phyloP scores from a whole-genome alignment of 2,797 vertebrate species.

The Lutjanus argentimaculatus region DNA sequence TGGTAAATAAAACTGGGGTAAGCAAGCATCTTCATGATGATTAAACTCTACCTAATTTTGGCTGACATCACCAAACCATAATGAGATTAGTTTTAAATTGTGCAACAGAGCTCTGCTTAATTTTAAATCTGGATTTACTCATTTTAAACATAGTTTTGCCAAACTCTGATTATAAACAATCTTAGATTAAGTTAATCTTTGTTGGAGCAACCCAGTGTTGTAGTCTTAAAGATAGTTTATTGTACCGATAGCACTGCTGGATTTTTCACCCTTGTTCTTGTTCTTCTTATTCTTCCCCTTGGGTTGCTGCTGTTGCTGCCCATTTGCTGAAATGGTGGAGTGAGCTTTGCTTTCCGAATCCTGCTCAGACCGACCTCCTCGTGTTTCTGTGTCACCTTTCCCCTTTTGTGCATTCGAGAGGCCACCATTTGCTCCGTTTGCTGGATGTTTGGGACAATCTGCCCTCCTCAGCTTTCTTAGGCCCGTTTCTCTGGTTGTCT shows the following conservation, averaged over 20 bases:
- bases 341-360: conserved; percentile 80
- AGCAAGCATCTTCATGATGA: no score
- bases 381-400: conserved; percentile 79
- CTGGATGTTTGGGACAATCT: conserved; percentile 72
- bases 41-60: no score
- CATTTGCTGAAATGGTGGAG: conserved; percentile 72
- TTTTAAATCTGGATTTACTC: no score
- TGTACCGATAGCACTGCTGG: conserved; percentile 91
- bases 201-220: no score
- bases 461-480: conserved; percentile 82
- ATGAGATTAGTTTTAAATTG: no score
- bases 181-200: no score
- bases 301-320: conserved; percentile 89
- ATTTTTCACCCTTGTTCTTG: conserved; percentile 95
- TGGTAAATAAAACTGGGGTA: no score
- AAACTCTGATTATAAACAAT: no score
- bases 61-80: no score
- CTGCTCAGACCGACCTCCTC: conserved; percentile 77
- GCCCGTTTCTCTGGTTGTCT: conserved; percentile 78
- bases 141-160: no score
- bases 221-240: neutral
- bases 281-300: conserved; percentile 95
- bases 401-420: conserved; percentile 71
- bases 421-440: conserved; percentile 71
- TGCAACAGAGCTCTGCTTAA: no score